Evolutionary conservation across 2,113 vertebrate species (phyloP).

Genomic region (Spea multiplicata): DNA sequence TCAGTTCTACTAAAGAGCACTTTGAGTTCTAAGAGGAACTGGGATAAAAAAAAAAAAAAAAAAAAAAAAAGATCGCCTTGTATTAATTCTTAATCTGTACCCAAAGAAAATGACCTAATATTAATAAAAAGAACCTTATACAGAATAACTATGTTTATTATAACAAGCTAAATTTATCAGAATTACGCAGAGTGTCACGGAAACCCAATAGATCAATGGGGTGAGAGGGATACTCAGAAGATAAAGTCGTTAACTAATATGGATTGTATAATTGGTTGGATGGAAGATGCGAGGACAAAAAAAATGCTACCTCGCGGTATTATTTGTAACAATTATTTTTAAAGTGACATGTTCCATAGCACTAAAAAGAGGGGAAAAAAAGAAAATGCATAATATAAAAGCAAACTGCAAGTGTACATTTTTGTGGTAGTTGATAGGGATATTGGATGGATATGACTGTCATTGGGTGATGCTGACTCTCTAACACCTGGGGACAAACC

Average conservation of each 20-base stretch:
- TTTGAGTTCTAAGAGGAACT: neutral
- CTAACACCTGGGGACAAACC: too few relatives aligned
- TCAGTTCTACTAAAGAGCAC: conserved; percentile 14
- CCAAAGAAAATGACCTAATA: conserved; percentile 5
- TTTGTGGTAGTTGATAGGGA: too few relatives aligned
- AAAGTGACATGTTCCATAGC: too few relatives aligned
- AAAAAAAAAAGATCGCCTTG: neutral
- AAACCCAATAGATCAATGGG: neutral
- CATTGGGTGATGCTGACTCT: too few relatives aligned
- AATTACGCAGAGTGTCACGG: conserved; percentile 5
- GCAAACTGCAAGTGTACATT: too few relatives aligned
- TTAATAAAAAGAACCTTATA: neutral
- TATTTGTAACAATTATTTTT: too few relatives aligned
- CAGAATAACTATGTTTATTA: neutral
- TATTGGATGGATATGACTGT: too few relatives aligned
- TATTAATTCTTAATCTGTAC: neutral
- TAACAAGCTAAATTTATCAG: conserved; percentile 18
- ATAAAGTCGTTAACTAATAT: neutral
- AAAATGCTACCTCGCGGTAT: too few relatives aligned
- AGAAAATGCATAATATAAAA: too few relatives aligned
- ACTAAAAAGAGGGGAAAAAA: too few relatives aligned
- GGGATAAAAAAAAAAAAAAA: too few relatives aligned
- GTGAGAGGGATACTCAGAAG: neutral
- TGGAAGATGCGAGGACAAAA: too few relatives aligned
- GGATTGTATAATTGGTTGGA: neutral